Evolutionary conservation across 53 echinoderm and acorn worm species (phyloP).

Genomic region (Luidia sarsii): DNA sequence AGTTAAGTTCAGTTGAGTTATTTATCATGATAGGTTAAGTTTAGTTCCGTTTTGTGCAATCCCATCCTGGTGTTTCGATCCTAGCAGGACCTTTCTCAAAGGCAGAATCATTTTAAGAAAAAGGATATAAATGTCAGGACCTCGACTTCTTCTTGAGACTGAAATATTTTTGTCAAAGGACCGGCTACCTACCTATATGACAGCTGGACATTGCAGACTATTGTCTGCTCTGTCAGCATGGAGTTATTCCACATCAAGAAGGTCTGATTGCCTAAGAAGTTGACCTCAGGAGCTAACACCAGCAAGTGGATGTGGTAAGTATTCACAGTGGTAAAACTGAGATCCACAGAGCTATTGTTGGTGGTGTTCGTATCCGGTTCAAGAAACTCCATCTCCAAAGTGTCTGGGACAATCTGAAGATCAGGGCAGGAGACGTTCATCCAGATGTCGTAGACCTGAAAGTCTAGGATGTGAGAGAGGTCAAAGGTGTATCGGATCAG

Average conservation of each 20-base stretch:
- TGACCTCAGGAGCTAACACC: conserved; percentile 48
- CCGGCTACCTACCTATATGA: conserved; percentile 51
- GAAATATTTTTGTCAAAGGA: no score
- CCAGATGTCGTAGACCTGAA: conserved; percentile 67
- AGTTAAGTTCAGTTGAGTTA: no score
- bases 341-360: conserved; percentile 52
- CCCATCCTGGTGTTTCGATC: no score
- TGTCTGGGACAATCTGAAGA: conserved; percentile 51
- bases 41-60: no score
- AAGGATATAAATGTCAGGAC: no score
- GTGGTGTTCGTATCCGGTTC: conserved; percentile 58
- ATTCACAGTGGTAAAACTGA: conserved; percentile 25
- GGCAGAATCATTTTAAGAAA: no score
- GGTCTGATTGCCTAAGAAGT: conserved; percentile 67
- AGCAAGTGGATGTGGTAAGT: conserved; percentile 67
- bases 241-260: conserved; percentile 74
- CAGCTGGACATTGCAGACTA: conserved; percentile 57
- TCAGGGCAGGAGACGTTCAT: conserved; percentile 80
- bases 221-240: conserved; percentile 69
- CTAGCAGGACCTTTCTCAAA: no score
- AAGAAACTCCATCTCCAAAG: conserved; percentile 56
- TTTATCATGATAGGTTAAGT: no score
- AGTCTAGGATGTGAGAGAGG: conserved; percentile 59
- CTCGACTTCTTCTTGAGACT: no score
- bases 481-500: conserved; percentile 62